Percentiles rank a stretch among this genome's conserved stretches.
Evolutionary conservation across 2,888 invertebrate species (phyloP).

Genomic region (Drosophila suboccidentalis): DNA sequence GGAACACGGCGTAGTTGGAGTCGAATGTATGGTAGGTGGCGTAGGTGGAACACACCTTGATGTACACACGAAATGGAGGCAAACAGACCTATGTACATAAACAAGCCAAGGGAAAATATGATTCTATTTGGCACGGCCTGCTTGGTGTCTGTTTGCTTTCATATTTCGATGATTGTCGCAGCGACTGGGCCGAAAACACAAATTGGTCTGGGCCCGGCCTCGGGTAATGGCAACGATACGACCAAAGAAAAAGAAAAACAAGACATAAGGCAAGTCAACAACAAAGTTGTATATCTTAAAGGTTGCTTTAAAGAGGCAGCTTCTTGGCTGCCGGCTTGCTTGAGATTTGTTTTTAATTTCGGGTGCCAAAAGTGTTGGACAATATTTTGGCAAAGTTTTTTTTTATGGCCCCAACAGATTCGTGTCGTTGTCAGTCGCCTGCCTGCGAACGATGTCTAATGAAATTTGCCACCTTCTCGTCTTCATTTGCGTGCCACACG

Average conservation of each 20-base stretch:
- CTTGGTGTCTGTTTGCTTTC: slow-evolving; percentile 55
- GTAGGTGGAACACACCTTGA: slow-evolving; percentile 52
- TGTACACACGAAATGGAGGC: slow-evolving; percentile 44
- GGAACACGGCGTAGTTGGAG: slow-evolving; percentile 7
- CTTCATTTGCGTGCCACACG: slow-evolving; percentile 24
- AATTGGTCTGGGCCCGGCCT: slow-evolving; percentile 41
- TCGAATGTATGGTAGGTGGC: not conserved
- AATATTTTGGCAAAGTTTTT: slow-evolving; percentile 65
- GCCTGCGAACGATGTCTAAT: slow-evolving; percentile 51
- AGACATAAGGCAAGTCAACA: slow-evolving; percentile 11
- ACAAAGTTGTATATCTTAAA: slow-evolving; percentile 39
- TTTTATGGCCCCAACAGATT: slow-evolving; percentile 70
- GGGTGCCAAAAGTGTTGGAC: slow-evolving; percentile 54
- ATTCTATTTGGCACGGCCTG: slow-evolving; percentile 42
- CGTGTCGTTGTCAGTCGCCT: slow-evolving; percentile 37
- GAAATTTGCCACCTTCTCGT: slow-evolving; percentile 62
- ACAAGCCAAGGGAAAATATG: slow-evolving; percentile 44
- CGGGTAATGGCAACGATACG: slow-evolving; percentile 47
- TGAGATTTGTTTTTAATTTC: slow-evolving; percentile 52
- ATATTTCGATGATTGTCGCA: slow-evolving; percentile 55
- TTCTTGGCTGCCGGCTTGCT: slow-evolving; percentile 13
- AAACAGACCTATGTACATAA: slow-evolving; percentile 47
- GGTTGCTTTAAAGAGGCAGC: slow-evolving; percentile 25
- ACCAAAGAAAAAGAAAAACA: slow-evolving; percentile 28
- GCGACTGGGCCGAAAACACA: slow-evolving; percentile 48